Evolutionary conservation across 2,888 invertebrate species (phyloP).

Genomic region (Entomobrya proxima): DNA sequence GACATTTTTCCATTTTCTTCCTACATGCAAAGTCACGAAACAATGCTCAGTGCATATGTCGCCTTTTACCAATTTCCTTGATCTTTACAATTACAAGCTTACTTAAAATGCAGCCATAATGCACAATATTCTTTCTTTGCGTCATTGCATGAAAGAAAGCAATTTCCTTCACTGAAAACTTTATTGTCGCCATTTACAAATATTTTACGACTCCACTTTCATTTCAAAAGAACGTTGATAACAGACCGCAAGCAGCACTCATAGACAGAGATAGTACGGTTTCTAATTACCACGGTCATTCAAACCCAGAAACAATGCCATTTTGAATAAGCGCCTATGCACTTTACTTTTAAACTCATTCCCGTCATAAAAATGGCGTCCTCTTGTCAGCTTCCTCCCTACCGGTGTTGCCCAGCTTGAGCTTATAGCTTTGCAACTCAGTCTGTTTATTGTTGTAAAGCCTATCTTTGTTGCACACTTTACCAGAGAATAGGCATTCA

Average conservation of each 20-base stretch:
- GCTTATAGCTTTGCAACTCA: background rate
- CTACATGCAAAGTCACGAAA: no score
- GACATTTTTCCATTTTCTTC: no score
- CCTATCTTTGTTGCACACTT: no score
- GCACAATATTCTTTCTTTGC: background rate
- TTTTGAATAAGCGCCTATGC: no score
- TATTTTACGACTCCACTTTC: background rate
- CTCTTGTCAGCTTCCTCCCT: background rate
- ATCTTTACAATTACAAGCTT: background rate
- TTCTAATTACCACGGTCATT: constrained; percentile 10
- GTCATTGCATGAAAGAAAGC: background rate
- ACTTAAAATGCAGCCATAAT: background rate
- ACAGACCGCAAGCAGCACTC: background rate
- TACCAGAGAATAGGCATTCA: no score
- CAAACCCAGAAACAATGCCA: no score
- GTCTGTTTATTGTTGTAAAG: no score
- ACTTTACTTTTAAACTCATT: background rate
- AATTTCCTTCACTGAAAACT: background rate
- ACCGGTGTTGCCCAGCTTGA: background rate
- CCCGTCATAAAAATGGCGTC: background rate
- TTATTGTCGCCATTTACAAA: background rate
- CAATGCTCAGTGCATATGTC: no score
- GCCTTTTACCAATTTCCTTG: constrained; percentile 2
- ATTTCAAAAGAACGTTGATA: background rate
- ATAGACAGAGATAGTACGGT: background rate